Conservation (phyloP, 2,797 vertebrate species). For the Fundulus diaphanus region DNA sequence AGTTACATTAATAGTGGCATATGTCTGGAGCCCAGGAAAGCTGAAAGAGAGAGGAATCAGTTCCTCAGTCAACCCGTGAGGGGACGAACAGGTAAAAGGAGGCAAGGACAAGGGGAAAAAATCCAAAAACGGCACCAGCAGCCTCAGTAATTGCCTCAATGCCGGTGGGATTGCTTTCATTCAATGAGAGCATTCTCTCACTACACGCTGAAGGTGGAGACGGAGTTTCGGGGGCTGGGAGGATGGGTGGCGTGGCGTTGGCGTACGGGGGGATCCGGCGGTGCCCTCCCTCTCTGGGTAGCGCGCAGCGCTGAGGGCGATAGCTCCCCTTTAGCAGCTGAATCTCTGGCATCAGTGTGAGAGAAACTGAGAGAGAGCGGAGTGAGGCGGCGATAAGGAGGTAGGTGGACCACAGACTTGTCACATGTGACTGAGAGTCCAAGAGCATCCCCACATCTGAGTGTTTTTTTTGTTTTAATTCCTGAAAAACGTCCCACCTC, state of each 20-base stretch:
- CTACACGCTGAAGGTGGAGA: constrained; percentile 54
- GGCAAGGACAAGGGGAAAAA: constrained; percentile 36
- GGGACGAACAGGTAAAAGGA: constrained; percentile 44
- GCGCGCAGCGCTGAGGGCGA: constrained; percentile 53
- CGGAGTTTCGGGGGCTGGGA: constrained; percentile 2
- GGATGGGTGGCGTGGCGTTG: constrained; percentile 35
- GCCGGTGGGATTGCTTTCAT: constrained; percentile 77
- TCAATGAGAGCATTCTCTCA: constrained; percentile 72
- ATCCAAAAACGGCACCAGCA: constrained; percentile 70
- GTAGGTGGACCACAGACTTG: constrained; percentile 74
- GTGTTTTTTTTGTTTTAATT: constrained; percentile 48
- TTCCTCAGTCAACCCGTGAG: constrained; percentile 37
- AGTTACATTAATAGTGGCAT: constrained; percentile 82
- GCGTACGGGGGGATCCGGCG: constrained; percentile 45
- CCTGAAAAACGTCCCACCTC: constrained; percentile 63
- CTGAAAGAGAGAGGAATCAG: constrained; percentile 46
- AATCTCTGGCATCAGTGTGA: constrained; percentile 61
- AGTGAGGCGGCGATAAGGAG: constrained; percentile 68
- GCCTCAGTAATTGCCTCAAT: constrained; percentile 78
- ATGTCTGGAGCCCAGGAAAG: constrained; percentile 71
- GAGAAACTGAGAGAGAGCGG: constrained; percentile 23
- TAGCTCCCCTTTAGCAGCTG: constrained; percentile 54
- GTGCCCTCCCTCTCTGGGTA: constrained; percentile 56
- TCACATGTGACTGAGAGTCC: constrained; percentile 72
- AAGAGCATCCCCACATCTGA: constrained; percentile 53